A percentile compares a stretch with the other conserved stretches of the same genome.
Evolutionary conservation across 2,797 vertebrate species (phyloP).

Genomic region (Rhadinocentrus ornatus): DNA sequence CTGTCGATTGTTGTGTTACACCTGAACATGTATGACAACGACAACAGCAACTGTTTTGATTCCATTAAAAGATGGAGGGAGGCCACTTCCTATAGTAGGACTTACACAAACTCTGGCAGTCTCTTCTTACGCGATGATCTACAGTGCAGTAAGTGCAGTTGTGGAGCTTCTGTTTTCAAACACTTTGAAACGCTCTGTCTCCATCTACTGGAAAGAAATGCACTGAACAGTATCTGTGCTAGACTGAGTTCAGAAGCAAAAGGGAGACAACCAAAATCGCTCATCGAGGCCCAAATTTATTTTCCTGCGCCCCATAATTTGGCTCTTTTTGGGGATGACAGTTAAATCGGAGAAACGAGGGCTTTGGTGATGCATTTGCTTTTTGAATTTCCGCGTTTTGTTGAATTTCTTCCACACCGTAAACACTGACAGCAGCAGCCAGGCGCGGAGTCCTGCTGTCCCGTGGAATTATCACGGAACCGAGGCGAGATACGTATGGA

Average conservation of each 20-base stretch:
- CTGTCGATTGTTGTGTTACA: constrained; percentile 23
- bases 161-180: constrained; percentile 47
- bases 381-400: constrained; percentile 41
- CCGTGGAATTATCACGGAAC: constrained; percentile 69
- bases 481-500: constrained; percentile 73
- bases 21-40: constrained; percentile 1
- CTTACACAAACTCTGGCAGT: constrained; percentile 35
- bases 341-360: constrained; percentile 37
- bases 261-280: constrained; percentile 72
- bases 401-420: constrained; percentile 56
- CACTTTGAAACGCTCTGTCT: constrained; percentile 69
- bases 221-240: constrained; percentile 67
- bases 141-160: constrained; percentile 35
- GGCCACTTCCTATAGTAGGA: constrained; percentile 22
- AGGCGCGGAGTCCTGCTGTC: constrained; percentile 65
- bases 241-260: constrained; percentile 68
- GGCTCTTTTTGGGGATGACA: constrained; percentile 20
- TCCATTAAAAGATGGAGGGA: constrained; percentile 18
- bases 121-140: constrained; percentile 21
- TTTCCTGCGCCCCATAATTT: constrained; percentile 31
- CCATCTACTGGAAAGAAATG: constrained; percentile 74
- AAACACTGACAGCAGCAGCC: constrained; percentile 61
- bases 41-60: constrained; percentile 10
- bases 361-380: constrained; percentile 30
- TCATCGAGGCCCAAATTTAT: constrained; percentile 50